Evolutionary conservation across 1,140 invertebrate genomes (phyloP).

Genomic region (Tetranychus urticae): DNA sequence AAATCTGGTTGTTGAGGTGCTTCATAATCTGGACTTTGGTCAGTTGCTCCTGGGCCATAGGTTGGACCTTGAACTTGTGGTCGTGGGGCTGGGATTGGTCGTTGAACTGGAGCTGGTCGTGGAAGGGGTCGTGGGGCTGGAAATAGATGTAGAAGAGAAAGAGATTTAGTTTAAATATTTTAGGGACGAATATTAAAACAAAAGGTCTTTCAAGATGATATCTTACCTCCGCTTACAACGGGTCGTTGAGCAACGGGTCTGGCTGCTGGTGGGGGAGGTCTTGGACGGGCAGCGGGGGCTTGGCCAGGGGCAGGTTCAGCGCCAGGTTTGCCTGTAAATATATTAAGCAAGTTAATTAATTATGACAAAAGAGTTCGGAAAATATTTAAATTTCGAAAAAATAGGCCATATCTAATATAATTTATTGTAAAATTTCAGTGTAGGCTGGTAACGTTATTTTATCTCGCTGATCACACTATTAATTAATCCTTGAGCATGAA

Average conservation of each 20-base stretch:
- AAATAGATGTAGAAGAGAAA: background rate
- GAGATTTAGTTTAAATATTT: background rate
- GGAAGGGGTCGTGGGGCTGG: background rate
- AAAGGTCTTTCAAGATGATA: background rate
- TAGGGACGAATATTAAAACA: background rate
- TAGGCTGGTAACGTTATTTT: no score
- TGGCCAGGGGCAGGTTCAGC: background rate
- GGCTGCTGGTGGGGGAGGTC: background rate
- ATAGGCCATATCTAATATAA: no score
- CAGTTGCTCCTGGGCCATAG: no score
- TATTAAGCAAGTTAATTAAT: background rate
- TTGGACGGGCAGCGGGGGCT: background rate
- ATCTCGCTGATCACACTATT: no score
- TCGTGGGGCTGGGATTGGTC: conserved; percentile 3
- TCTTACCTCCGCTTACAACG: background rate
- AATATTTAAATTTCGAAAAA: background rate
- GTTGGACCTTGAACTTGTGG: background rate
- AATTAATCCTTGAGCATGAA: no score
- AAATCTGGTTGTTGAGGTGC: no score
- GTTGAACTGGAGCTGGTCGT: background rate
- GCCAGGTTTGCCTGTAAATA: conserved; percentile 2
- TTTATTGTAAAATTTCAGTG: no score
- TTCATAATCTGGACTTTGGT: no score
- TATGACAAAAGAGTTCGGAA: background rate
- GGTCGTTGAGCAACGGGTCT: background rate